Evolutionary conservation across 2,113 vertebrate genomes (phyloP).

Genomic region (Xenopus laevis): DNA sequence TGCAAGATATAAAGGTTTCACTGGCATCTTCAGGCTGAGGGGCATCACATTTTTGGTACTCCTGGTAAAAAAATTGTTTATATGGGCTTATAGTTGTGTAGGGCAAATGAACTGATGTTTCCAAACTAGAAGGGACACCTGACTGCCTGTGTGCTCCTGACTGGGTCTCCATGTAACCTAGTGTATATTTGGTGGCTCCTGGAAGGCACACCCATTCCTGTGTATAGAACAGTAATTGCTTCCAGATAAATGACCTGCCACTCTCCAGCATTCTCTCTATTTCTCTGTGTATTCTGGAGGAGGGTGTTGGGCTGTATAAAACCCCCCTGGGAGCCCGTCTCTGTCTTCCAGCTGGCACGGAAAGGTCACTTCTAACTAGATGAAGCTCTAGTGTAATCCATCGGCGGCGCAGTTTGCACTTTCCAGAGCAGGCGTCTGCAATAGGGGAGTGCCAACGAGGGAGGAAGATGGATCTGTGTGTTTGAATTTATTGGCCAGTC

Average conservation of each 20-base stretch:
- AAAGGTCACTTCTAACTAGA: constrained; percentile 57
- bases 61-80: too few relatives aligned
- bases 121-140: neutral
- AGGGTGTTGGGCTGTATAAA: constrained; percentile 25
- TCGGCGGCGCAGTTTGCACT: constrained; percentile 39
- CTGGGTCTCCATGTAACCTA: neutral
- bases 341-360: constrained; percentile 56
- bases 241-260: constrained; percentile 48
- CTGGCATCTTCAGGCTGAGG: too few relatives aligned
- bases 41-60: too few relatives aligned
- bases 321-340: constrained; percentile 34
- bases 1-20: too few relatives aligned
- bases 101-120: neutral
- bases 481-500: neutral
- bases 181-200: neutral
- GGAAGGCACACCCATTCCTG: constrained; percentile 11
- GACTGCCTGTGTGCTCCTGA: neutral
- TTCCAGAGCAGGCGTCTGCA: constrained; percentile 27
- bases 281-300: constrained; percentile 14
- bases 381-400: constrained; percentile 60
- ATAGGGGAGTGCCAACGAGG: constrained; percentile 21
- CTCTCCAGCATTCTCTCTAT: constrained; percentile 11
- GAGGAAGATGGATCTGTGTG: constrained; percentile 29
- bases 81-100: neutral
- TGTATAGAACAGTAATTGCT: constrained; percentile 46